Base-by-base conservation (phyloP, 2,888 invertebrate species). In the Aleiodes leptofemur region DNA sequence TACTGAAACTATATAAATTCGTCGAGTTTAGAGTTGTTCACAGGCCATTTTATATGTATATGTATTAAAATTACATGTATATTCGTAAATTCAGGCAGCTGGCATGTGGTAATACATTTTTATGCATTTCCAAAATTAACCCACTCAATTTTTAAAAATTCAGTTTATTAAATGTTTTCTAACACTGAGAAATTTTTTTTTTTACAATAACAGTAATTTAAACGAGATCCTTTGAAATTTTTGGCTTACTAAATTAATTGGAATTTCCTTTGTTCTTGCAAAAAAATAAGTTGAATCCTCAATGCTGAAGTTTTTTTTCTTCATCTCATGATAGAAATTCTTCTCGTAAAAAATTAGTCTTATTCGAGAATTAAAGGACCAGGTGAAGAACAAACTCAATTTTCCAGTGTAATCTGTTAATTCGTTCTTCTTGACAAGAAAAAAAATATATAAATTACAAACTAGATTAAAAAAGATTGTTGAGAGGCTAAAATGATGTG, bases 1-100 rank as follows among this genome's bases (percentile, higher is more conserved):
- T 50, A 70, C 48, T 56, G 55, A 70, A 48, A 29, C 48, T 13
- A 38, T 31, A 57, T 48, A 70, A 68, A 29, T 11, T 38, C 55
- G 48, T 11, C 9, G 16, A 11, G 34, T 55, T 23, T 56, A 57
- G 57, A 55, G 70, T 56, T 34, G 55, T 59, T 59, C 31, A 59
- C 59, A 59, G n/a, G 34, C 29, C n/a, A 34, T 59, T 59, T 59
- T 34, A 59, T 56, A 23, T 16, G 56, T n/a, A 38, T 31, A 59
- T 59, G n/a, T 13, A 38, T 59, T n/a, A n/a, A 31, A 13, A 38
- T 51, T 14, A 43, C 43, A 43, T 43, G 51, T 14, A 51, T 14
- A 14, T 51, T 51, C 14, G 14, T 14, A n/a, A 51, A 51, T 51
- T 51, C 51, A 31, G 9, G 57, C 29, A 9, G 57, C 29, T 57